Evolutionary conservation across 2,888 invertebrate genomes (phyloP).

Genomic region (Scaptomyza cyrtandrae): DNA sequence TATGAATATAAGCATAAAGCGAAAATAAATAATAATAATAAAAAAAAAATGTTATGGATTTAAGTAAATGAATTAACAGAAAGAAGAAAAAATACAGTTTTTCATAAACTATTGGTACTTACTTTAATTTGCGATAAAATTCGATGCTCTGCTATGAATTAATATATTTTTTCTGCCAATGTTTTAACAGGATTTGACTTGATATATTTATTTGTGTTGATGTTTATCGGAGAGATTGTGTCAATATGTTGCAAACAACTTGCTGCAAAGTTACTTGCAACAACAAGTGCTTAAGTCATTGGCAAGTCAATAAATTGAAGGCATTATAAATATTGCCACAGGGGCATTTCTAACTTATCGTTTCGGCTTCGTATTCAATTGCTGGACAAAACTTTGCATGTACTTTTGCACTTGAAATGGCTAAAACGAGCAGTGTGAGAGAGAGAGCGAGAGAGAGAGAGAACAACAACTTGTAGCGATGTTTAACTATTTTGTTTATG

Average conservation of each 20-base stretch:
- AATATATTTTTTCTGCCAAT: background rate
- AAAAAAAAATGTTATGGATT: background rate
- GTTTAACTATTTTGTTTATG: conserved; percentile 76
- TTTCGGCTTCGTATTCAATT: background rate
- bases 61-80: background rate
- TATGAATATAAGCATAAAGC: background rate
- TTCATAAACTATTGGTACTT: too few species aligned
- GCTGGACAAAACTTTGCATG: conserved; percentile 41
- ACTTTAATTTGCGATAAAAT: too few species aligned
- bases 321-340: background rate
- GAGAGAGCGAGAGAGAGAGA: background rate
- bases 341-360: background rate
- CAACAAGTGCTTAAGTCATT: conserved; percentile 16
- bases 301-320: background rate
- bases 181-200: background rate
- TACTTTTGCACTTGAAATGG: conserved; percentile 52
- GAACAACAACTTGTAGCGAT: conserved; percentile 48
- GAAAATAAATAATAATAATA: conserved; percentile 1
- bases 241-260: background rate
- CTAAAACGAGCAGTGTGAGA: background rate
- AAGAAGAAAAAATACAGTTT: background rate
- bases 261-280: background rate
- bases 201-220: background rate
- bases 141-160: background rate
- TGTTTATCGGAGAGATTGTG: background rate